Evolutionary conservation across 2,888 invertebrate species (phyloP), one percentile per base, ranked within the genome.

Genomic region (Drosophila sordidapex): DNA sequence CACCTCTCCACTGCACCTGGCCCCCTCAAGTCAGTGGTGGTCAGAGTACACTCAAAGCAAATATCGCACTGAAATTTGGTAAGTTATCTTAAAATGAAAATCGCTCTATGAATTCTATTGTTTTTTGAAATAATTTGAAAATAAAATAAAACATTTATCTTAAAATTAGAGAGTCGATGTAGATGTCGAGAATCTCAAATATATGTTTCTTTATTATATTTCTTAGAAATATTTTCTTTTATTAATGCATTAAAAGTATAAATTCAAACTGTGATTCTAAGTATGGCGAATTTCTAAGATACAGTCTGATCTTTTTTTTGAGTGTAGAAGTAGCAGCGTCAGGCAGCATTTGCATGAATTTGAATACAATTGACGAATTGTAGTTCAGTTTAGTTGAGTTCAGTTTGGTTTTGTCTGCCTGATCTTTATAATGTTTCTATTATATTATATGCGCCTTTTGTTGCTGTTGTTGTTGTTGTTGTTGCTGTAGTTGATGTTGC

Each of bases 331-430:
- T 25, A 25, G 46, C 46, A 15, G 25, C 15, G 25, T 15, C 25
- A 15, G 27, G 76, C 76, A 46, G 76, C 82, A 87, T 87, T 87
- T 87, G 83, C 87, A 87, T 87, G 84, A 87, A 87, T 87, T 87
- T 87, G 87, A 88, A 87, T 88, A 87, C 87, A 88, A 87, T 87
- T 87, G 87, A 87, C 87, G 88, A 87, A 87, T 87, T 78, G 84
- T 87, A 77, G 77, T 81, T 83, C 70, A 81, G 66, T 77, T 79
- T 18, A 54, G 36, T 38, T 56, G 13, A 27, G 54, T 53, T 53
- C 21, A 36, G 35, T 54, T 80, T 78, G 78, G 77, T 81, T 70
- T 78, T 62, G 75, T 71, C 60, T 63, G 73, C 69, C 70, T 74
- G 76, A 74, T 76, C 76, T 87, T 78, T 81, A 78, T 87, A 87